phyloP scores from a whole-genome alignment of 2,113 vertebrate species.

The Brienomyrus brachyistius region DNA sequence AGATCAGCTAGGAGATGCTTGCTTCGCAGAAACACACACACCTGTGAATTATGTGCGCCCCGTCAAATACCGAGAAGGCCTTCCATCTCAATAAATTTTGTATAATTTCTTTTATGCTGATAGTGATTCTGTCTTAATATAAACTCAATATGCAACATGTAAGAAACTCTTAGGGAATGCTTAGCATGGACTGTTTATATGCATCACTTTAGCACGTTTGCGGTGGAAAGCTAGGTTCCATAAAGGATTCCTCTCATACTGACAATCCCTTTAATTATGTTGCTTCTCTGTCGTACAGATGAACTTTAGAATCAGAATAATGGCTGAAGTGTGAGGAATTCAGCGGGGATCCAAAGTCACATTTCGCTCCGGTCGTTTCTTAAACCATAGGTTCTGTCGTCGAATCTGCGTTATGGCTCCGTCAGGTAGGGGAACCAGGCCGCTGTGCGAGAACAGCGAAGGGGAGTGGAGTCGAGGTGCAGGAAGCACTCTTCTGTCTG shows the following conservation, averaged over 20 bases:
- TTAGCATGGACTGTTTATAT: not conserved
- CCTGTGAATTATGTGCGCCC: not conserved
- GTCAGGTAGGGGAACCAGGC: not conserved
- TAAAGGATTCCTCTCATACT: not conserved
- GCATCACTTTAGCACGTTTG: not conserved
- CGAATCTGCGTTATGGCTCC: not conserved
- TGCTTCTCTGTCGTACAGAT: not conserved
- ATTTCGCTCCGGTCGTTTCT: not conserved
- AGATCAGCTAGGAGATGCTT: not conserved
- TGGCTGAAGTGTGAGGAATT: not conserved
- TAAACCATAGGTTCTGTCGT: not conserved
- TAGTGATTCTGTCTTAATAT: not conserved
- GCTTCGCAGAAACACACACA: not conserved
- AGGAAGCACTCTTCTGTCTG: not conserved
- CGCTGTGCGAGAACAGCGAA: not conserved
- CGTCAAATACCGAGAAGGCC: not conserved
- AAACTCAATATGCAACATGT: not conserved
- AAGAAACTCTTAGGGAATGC: not conserved
- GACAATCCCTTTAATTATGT: not conserved
- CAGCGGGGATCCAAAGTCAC: not conserved
- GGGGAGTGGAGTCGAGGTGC: no score
- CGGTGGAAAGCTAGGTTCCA: not conserved
- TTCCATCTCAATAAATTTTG: not conserved
- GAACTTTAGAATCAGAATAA: not conserved
- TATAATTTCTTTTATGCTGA: not conserved